Conservation (phyloP, 2,113 vertebrate species). For the Arizona elegans region DNA sequence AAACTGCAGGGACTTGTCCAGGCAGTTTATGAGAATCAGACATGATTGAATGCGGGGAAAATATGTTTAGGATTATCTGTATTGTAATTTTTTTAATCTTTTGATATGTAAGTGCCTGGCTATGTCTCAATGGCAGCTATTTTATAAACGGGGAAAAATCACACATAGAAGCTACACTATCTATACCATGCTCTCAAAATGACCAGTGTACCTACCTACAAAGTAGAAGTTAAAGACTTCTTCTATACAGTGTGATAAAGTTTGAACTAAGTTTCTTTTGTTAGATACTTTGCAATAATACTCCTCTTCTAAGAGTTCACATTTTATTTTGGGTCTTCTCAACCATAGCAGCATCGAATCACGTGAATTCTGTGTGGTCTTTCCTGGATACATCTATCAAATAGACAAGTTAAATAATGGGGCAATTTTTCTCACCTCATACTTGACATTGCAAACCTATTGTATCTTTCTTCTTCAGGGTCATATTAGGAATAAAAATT, state of each 20-base stretch:
- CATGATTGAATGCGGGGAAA: background rate
- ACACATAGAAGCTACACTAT: background rate
- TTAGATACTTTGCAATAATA: background rate
- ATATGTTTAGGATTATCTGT: background rate
- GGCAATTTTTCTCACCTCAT: slow-evolving; percentile 62
- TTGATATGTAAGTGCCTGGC: background rate
- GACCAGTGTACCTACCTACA: background rate
- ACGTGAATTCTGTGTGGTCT: slow-evolving; percentile 65
- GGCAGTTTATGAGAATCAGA: background rate
- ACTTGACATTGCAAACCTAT: slow-evolving; percentile 46
- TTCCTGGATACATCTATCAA: slow-evolving; percentile 64
- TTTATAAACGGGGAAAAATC: background rate
- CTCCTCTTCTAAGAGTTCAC: slow-evolving; percentile 49
- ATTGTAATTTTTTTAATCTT: background rate
- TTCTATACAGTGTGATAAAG: background rate
- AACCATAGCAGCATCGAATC: slow-evolving; percentile 54
- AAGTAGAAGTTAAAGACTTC: background rate
- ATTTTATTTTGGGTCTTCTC: slow-evolving; percentile 57
- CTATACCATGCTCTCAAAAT: background rate
- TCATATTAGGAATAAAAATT: background rate
- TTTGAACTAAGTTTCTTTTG: background rate
- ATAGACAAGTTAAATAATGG: slow-evolving; percentile 55
- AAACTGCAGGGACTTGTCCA: background rate
- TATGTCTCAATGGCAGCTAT: background rate
- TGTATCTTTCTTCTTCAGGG: slow-evolving; percentile 27